Evolutionary conservation across 2,797 vertebrate species (phyloP).

Genomic region (Neopelma chrysocephalum): DNA sequence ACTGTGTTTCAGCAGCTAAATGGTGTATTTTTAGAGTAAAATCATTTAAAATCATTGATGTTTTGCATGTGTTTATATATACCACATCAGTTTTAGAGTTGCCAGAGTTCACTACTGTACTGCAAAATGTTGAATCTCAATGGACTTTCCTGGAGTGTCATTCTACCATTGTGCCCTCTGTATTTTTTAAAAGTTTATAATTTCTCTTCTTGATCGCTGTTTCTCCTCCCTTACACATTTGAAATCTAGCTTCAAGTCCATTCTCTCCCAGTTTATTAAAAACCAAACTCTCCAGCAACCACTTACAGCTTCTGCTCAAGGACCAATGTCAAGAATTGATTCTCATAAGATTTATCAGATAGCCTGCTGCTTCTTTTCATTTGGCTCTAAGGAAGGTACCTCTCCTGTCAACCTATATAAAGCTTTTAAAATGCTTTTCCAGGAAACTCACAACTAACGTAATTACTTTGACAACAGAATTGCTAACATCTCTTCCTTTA

Average conservation of each 20-base stretch:
- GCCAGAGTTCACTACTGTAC: not conserved
- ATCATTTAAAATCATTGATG: not conserved
- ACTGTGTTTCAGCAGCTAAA: not conserved
- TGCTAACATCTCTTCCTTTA: slow-evolving; percentile 37
- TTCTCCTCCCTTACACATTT: not conserved
- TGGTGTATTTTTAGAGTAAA: not conserved
- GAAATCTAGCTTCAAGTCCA: not conserved
- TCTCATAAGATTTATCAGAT: slow-evolving; percentile 23
- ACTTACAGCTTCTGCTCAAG: slow-evolving; percentile 42
- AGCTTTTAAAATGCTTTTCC: slow-evolving; percentile 60
- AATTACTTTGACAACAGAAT: slow-evolving; percentile 64
- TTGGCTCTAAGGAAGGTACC: slow-evolving; percentile 31
- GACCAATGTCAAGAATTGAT: slow-evolving; percentile 16
- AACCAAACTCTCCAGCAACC: not conserved
- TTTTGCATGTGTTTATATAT: not conserved
- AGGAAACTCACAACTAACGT: slow-evolving; percentile 58
- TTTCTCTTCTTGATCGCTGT: not conserved
- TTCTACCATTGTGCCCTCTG: not conserved
- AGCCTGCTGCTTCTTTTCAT: slow-evolving; percentile 24
- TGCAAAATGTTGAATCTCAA: not conserved
- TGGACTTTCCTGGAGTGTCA: not conserved
- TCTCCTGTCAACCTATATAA: slow-evolving; percentile 37
- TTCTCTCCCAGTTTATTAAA: not conserved
- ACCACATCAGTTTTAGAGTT: not conserved
- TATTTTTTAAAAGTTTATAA: not conserved